phyloP scores from a whole-genome alignment of 2,888 invertebrate species.

The Pseudococcus longispinus region DNA sequence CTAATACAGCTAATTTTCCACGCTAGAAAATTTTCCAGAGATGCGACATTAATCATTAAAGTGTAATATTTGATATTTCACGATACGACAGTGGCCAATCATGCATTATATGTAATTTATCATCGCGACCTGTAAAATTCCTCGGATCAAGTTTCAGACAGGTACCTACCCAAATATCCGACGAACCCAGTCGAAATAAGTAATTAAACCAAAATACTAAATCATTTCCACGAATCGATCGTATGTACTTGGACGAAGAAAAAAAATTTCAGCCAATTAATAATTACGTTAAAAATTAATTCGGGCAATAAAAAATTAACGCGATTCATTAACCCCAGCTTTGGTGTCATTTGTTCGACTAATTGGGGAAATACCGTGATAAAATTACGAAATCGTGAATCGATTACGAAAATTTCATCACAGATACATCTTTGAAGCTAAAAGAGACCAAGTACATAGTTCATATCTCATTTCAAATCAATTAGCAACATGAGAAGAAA shows the following conservation, averaged over 20 bases:
- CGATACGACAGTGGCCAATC: neutral
- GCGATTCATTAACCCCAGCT: neutral
- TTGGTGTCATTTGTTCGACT: neutral
- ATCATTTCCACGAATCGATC: no score
- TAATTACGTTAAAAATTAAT: neutral
- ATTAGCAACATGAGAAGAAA: neutral
- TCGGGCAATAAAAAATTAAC: neutral
- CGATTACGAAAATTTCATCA: neutral
- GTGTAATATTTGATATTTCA: neutral
- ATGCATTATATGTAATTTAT: neutral
- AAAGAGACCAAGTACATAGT: neutral
- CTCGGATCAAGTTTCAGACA: neutral
- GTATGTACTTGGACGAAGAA: no score
- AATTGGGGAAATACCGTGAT: neutral
- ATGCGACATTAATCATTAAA: neutral
- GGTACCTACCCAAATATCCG: neutral
- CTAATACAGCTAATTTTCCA: neutral
- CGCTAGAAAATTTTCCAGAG: constrained; percentile 2
- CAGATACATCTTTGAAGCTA: neutral
- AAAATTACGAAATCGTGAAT: neutral
- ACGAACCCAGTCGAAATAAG: no score
- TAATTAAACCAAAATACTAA: no score
- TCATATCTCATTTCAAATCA: neutral
- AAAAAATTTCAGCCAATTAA: neutral
- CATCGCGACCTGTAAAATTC: neutral